Conservation (phyloP, 1,140 invertebrate species). For the Drosophila sechellia region DNA sequence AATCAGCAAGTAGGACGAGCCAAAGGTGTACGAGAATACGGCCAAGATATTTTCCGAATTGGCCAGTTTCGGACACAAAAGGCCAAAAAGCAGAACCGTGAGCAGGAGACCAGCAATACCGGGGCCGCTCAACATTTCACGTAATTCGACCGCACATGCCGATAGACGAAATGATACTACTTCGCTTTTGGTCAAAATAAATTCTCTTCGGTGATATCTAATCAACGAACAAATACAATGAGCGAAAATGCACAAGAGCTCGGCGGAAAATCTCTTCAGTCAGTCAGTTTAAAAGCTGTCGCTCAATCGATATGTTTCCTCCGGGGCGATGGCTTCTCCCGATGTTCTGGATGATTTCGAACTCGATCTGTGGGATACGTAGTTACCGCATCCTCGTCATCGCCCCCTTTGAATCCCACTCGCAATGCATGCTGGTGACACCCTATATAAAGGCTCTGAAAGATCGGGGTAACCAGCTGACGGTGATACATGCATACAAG, state of each 20-base stretch:
- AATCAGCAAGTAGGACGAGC: conserved; percentile 40
- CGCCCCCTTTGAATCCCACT: conserved; percentile 39
- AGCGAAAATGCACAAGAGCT: conserved; percentile 5
- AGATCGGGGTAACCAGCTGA: conserved; percentile 55
- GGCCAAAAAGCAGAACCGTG: neutral
- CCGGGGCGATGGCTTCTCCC: conserved; percentile 2
- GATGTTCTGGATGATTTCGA: conserved; percentile 1
- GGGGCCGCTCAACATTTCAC: conserved; percentile 13
- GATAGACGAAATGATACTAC: conserved; percentile 23
- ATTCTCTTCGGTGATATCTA: conserved; percentile 19
- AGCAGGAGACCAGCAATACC: conserved; percentile 28
- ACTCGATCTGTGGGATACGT: neutral
- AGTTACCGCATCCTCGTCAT: conserved; percentile 32
- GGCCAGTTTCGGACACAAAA: conserved; percentile 9
- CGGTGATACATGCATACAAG: conserved; percentile 46
- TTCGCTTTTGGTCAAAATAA: neutral
- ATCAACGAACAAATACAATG: conserved; percentile 12
- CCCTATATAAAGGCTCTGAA: conserved; percentile 45
- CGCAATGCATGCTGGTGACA: conserved; percentile 47
- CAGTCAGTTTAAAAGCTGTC: neutral
- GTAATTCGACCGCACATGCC: conserved; percentile 50
- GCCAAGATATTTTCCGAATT: conserved; percentile 58
- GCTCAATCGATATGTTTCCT: conserved; percentile 14
- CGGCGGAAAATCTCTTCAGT: neutral
- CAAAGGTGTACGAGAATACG: conserved; percentile 46